phyloP scores from a whole-genome alignment of 2,113 vertebrate genomes.

The Spizaetus ornatus region DNA sequence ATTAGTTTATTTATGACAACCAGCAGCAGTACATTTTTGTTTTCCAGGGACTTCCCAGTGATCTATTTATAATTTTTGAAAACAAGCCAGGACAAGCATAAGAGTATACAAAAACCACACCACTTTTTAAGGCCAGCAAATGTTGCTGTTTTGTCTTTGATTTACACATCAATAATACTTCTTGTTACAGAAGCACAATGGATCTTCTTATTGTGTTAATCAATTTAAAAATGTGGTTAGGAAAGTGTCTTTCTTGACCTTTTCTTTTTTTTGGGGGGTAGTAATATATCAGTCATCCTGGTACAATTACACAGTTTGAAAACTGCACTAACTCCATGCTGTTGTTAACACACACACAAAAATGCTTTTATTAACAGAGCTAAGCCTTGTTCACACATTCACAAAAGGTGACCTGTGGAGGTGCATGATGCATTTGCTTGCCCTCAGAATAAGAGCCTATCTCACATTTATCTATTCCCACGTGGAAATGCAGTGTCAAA shows the following conservation, averaged over 20 bases:
- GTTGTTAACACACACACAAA: neutral
- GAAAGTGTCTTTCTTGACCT: neutral
- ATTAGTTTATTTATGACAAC: conserved; percentile 20
- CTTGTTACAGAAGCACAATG: neutral
- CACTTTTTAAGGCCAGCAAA: conserved; percentile 51
- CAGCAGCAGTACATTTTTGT: conserved; percentile 23
- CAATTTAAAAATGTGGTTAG: neutral
- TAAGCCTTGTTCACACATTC: neutral
- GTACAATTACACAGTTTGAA: conserved; percentile 15
- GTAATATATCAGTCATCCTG: neutral
- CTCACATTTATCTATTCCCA: neutral
- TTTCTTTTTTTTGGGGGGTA: neutral
- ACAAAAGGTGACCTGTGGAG: neutral
- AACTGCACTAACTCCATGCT: neutral
- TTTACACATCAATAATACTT: conserved; percentile 1
- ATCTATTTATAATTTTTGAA: conserved; percentile 60
- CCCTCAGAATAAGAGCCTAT: neutral
- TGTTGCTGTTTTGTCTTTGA: conserved; percentile 36
- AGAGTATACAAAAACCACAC: conserved; percentile 29
- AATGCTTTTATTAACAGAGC: neutral
- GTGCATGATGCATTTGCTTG: neutral
- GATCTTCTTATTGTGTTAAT: neutral
- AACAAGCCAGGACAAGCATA: conserved; percentile 28
- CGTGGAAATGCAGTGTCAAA: neutral
- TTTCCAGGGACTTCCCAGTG: conserved; percentile 38